Evolutionary conservation across 2,888 invertebrate species (phyloP), one percentile per base, ranked within the genome.

Genomic region (Herminia tarsipennalis): DNA sequence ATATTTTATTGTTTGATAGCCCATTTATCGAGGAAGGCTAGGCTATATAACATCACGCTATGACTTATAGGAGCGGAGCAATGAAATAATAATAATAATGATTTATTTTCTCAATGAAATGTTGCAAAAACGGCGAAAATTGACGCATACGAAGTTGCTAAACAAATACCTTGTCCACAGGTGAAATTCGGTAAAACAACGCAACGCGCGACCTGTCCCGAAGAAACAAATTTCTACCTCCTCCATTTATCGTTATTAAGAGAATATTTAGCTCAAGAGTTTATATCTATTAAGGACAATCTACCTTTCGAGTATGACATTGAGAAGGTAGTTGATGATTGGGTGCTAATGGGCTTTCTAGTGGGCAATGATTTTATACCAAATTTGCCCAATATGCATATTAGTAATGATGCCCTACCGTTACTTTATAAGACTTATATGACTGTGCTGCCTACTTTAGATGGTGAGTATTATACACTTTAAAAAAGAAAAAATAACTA

Each of bases 281-380:
- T 99, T 84, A 89, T 93, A 48, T 69, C 87, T 0, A 78, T 97
- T n/a, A 95, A 94, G 72, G 89, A 93, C 4, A 92, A 92, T 9
- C 75, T 97, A 4, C 88, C 94, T 0, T 97, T 98, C 81, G 83
- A 90, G 1, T 98, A 94, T 81, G 95, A 98, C 79, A 92, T 98
- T 64, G 98, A 99, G 76, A 95, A 95, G 56, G 94, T 99, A 39
- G 97, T 99, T 16, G 99, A 99, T 77, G 99, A 99, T 82, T 99
- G 99, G 99, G 96, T 99, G 17, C 83, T 99, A 10, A 98, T 99
- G 98, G 98, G 98, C 0, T 99, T 99, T 81, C 88, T 99, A 14
- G 97, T 99, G 6, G 99, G 99, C 55, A 99, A 99, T 78, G 99
- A 99, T 86, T 99, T 99, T 84, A 97, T 99, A 70, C 99, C 99